Percentiles rank a stretch among this genome's conserved stretches.
phyloP scores from a whole-genome alignment of 2,113 vertebrate genomes.

The Cygnus buccinator region DNA sequence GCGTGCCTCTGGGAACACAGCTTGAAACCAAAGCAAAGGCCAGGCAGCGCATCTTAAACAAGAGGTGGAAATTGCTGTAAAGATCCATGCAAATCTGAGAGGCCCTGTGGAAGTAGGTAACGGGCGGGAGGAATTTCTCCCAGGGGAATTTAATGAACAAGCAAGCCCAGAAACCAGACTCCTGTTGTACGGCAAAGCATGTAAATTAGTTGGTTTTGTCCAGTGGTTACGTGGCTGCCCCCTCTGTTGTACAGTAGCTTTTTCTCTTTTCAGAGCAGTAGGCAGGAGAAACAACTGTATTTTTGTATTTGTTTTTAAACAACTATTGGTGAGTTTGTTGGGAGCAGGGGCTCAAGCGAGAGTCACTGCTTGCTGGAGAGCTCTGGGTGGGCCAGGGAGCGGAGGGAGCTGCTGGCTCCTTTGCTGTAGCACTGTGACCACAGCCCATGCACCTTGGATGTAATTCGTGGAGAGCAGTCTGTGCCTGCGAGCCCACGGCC shows the following conservation, averaged over 20 bases:
- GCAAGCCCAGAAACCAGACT: neutral
- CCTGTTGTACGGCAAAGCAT: neutral
- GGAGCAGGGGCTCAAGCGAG: neutral
- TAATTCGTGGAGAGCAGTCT: neutral
- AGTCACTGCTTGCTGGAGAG: neutral
- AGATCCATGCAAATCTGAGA: neutral
- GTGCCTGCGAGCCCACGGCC: neutral
- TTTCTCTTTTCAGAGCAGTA: neutral
- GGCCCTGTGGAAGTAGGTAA: neutral
- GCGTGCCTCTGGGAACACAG: neutral
- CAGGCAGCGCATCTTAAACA: neutral
- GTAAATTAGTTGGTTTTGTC: neutral
- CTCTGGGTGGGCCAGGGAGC: neutral
- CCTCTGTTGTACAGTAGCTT: neutral
- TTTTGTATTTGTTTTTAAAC: neutral
- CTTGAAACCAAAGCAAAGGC: neutral
- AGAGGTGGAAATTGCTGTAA: neutral
- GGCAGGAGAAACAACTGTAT: neutral
- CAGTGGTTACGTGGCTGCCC: neutral
- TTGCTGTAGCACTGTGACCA: neutral
- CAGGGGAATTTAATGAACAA: neutral
- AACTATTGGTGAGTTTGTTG: neutral
- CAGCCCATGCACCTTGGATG: neutral
- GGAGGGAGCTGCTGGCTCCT: neutral
- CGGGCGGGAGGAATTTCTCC: neutral